A percentile compares a stretch with the other conserved stretches of the same genome.
Evolutionary conservation across 92 coral and sea anemone genomes (phyloP).

Genomic region (Montipora capitata): DNA sequence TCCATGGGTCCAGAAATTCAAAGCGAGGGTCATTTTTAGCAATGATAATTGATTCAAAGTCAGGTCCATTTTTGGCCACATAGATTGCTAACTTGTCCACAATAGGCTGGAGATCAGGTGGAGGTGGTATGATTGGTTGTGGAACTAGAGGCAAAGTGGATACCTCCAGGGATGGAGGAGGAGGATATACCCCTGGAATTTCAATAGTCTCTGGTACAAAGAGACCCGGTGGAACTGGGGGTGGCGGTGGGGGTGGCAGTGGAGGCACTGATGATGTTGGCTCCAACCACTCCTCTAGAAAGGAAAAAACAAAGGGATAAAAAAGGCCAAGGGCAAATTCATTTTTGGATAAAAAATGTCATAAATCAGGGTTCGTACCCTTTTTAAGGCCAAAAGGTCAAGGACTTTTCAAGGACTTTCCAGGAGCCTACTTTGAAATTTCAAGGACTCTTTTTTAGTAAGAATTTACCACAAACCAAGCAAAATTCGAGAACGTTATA

Average conservation of each 20-base stretch:
- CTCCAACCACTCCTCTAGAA: slow-evolving; percentile 75
- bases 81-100: slow-evolving; percentile 96
- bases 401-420: too few species aligned
- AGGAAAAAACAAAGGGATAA: background rate
- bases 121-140: slow-evolving; percentile 90
- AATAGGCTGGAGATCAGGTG: slow-evolving; percentile 97
- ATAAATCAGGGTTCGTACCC: too few species aligned
- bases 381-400: too few species aligned
- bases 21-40: slow-evolving; percentile 94
- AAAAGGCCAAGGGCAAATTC: too few species aligned
- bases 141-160: slow-evolving; percentile 6
- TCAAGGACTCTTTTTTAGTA: too few species aligned
- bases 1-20: slow-evolving; percentile 94
- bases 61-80: slow-evolving; percentile 95
- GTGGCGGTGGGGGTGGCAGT: slow-evolving; percentile 78
- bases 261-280: slow-evolving; percentile 48
- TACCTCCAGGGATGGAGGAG: slow-evolving; percentile 89
- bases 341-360: too few species aligned
- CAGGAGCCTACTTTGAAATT: too few species aligned
- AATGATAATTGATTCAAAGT: slow-evolving; percentile 92
- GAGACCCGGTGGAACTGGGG: slow-evolving; percentile 62
- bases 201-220: slow-evolving; percentile 43
- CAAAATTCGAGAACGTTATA: too few species aligned
- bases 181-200: slow-evolving; percentile 18
- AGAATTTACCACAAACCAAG: too few species aligned